Evolutionary conservation across 2,888 invertebrate species (phyloP).

Genomic region (Patella depressa): DNA sequence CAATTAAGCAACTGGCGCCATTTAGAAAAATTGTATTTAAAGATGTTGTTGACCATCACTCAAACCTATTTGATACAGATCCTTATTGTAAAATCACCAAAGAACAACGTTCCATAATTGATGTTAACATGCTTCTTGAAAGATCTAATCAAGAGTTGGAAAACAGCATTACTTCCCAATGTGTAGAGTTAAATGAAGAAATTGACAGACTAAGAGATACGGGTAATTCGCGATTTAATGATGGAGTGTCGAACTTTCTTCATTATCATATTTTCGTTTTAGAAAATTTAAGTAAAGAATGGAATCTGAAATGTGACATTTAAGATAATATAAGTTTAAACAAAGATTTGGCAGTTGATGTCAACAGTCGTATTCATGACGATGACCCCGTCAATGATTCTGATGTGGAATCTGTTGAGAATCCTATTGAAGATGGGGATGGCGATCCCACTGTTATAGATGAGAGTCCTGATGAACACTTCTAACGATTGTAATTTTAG

Average conservation of each 20-base stretch:
- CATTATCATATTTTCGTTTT: constrained; percentile 1
- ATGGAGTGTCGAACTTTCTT: background rate
- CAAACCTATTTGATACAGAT: background rate
- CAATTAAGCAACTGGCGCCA: background rate
- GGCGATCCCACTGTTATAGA: too few species aligned
- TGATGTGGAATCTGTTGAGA: too few species aligned
- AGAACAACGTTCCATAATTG: background rate
- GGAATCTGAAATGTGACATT: background rate
- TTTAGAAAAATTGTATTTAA: background rate
- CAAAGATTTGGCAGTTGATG: too few species aligned
- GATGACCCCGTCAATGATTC: too few species aligned
- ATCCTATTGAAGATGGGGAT: too few species aligned
- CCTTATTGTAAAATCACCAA: background rate
- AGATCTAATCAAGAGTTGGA: background rate
- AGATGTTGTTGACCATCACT: background rate
- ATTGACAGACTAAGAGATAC: background rate
- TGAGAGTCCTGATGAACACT: too few species aligned
- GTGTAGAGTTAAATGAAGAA: background rate
- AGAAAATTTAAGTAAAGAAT: background rate
- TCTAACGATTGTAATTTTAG: too few species aligned
- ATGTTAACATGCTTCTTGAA: background rate
- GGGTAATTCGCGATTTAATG: too few species aligned
- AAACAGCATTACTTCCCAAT: background rate
- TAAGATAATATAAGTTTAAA: too few species aligned
- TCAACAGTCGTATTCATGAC: too few species aligned